Evolutionary conservation across 2,888 invertebrate genomes (phyloP), one percentile per base, ranked within the genome.

Genomic region (Fragum fragum): DNA sequence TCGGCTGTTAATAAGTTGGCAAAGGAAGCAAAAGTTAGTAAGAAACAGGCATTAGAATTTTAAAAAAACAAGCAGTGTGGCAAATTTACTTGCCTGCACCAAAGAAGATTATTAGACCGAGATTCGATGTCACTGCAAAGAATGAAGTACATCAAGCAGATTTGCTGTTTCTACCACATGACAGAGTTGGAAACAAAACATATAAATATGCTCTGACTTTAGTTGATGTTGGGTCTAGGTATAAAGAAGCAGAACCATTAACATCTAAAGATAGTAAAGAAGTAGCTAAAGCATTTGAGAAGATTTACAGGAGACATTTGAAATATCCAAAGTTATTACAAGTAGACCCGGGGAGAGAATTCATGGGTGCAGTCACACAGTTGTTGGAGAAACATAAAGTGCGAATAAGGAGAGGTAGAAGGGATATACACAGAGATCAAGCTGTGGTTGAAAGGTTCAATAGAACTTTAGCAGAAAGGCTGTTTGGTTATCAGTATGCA

Each of bases 231-330:
- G 84, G 74, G n/a, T 36, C 57, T 11, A 79, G 86, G 14, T 73
- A 61, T 47, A 87, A 87, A 76, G 81, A 81, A 73, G 83, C 87
- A 61, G 85, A 87, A 42, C 85, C 87, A 18, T 39, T 87, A 7
- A 76, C 79, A 18, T 69, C 79, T 7, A 86, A 86, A 74, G 76
- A 76, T 18, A 70, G 76, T 53, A 72, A 61, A 71, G 83, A 83
- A 79, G 81, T 83, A n/a, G 79, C 83, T 21, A 39, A 68, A 21
- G 83, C 86, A 1, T 76, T 86, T 47, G 73, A 79, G 14, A 74
- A 80, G 32, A 85, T 85, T 23, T 85, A 85, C 32, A 80, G 57
- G 21, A 52, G 84, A 53, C 73, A 77, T 47, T 47, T 47, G 47
- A 47, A 39, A 39, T 82, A 79, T 77, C 82, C 79, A 36, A 85